Evolutionary conservation across 2,113 vertebrate genomes (phyloP).

Genomic region (Nicator chloris): DNA sequence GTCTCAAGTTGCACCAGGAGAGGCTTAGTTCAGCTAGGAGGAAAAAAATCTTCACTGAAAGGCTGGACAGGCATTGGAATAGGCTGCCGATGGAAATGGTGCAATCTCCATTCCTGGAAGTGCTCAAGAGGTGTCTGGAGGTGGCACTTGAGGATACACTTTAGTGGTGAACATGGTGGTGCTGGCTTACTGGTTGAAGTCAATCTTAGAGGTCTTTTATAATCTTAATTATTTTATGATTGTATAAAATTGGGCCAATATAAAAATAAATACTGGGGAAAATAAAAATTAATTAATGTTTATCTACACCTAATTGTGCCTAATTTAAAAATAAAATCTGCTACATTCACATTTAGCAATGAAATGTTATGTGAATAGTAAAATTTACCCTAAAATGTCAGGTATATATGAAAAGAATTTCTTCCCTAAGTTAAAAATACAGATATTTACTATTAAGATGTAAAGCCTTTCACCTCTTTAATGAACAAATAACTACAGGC

Average conservation of each 20-base stretch:
- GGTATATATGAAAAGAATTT: not conserved
- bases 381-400: not conserved
- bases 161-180: not conserved
- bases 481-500: not conserved
- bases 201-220: not conserved
- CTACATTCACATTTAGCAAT: not conserved
- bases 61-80: not conserved
- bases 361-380: not conserved
- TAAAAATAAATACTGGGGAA: not conserved
- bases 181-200: not conserved
- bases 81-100: not conserved
- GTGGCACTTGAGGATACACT: not conserved
- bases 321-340: not conserved
- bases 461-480: not conserved
- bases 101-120: fast-evolving
- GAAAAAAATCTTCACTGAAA: not conserved
- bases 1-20: not conserved
- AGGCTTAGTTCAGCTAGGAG: not conserved
- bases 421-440: not conserved
- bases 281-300: not conserved
- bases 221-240: not conserved
- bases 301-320: not conserved
- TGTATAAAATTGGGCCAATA: not conserved
- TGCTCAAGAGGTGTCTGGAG: not conserved
- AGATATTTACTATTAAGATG: not conserved